Evolutionary conservation across 2,113 vertebrate species (phyloP).

Genomic region (Scatophagus argus): DNA sequence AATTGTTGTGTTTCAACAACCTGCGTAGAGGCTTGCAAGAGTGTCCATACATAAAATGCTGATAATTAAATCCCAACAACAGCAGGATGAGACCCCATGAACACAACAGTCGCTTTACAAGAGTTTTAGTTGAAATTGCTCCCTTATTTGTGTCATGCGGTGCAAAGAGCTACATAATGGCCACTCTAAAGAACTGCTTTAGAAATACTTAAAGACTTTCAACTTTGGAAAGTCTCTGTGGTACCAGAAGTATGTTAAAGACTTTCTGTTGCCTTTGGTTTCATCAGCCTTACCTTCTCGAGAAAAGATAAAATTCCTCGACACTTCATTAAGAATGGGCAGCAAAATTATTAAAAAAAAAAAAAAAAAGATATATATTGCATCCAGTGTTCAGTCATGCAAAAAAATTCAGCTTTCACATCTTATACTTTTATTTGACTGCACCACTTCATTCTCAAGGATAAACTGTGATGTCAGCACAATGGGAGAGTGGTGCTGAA

Average conservation of each 20-base stretch:
- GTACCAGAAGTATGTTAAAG: conserved; percentile 3
- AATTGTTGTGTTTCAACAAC: conserved; percentile 63
- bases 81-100: conserved; percentile 11
- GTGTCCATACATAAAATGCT: conserved; percentile 34
- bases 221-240: conserved; percentile 11
- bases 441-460: not conserved
- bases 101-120: conserved; percentile 29
- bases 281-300: conserved; percentile 40
- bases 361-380: no score
- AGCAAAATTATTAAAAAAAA: conserved; percentile 16
- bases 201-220: conserved; percentile 16
- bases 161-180: not conserved
- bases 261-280: conserved; percentile 39
- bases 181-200: not conserved
- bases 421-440: not conserved
- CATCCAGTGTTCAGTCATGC: not conserved
- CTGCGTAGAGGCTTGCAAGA: conserved; percentile 14
- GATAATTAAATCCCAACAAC: conserved; percentile 49
- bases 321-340: conserved; percentile 16
- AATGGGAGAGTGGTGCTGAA: conserved; percentile 9
- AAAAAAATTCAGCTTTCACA: conserved; percentile 10
- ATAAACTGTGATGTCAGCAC: not conserved
- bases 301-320: conserved; percentile 6
- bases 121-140: conserved; percentile 24
- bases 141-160: not conserved